A percentile compares a stretch with the other conserved stretches of the same genome.
These are phyloP conservation scores for Dendrolimus houi DNA, from an alignment of 2,888 invertebrate genomes.

Conservation along the genomic window DNA sequence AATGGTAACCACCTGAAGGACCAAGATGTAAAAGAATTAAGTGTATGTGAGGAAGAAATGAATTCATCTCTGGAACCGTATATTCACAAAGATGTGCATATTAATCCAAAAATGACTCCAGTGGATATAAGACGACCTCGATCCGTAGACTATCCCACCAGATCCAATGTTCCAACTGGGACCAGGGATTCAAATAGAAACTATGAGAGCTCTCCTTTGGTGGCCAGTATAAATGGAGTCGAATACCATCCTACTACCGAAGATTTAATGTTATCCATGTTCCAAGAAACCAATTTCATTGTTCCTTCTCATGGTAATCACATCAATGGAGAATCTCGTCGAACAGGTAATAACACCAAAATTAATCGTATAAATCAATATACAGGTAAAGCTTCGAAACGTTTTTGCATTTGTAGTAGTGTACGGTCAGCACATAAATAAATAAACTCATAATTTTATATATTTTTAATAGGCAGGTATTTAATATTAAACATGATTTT, in stretches of 20 bases:
- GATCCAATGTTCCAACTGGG: slow-evolving; percentile 9
- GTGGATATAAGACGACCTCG: slow-evolving; percentile 57
- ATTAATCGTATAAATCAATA: too few relatives aligned
- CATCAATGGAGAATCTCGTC: slow-evolving; percentile 56
- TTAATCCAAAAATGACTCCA: slow-evolving; percentile 73
- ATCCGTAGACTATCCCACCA: slow-evolving; percentile 52
- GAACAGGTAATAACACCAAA: slow-evolving; percentile 36
- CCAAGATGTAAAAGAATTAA: slow-evolving; percentile 15
- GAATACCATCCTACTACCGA: slow-evolving; percentile 69
- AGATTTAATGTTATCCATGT: slow-evolving; percentile 65
- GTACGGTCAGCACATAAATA: too few relatives aligned
- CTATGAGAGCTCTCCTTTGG: slow-evolving; percentile 61
- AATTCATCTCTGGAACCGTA: slow-evolving; percentile 50
- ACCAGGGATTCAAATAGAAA: slow-evolving; percentile 42
- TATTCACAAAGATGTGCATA: slow-evolving; percentile 70
- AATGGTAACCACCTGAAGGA: slow-evolving; percentile 45
- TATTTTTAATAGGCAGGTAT: too few relatives aligned
- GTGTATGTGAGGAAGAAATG: slow-evolving; percentile 45
- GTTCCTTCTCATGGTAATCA: slow-evolving; percentile 55
- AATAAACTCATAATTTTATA: too few relatives aligned
- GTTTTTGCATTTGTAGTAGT: too few relatives aligned
- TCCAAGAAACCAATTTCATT: slow-evolving; percentile 64
- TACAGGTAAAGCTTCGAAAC: too few relatives aligned
- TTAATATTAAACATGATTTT: too few relatives aligned
- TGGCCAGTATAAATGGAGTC: slow-evolving; percentile 63